Evolutionary conservation across 2,888 invertebrate species (phyloP).

Genomic region (Caenorhabditis sp.): DNA sequence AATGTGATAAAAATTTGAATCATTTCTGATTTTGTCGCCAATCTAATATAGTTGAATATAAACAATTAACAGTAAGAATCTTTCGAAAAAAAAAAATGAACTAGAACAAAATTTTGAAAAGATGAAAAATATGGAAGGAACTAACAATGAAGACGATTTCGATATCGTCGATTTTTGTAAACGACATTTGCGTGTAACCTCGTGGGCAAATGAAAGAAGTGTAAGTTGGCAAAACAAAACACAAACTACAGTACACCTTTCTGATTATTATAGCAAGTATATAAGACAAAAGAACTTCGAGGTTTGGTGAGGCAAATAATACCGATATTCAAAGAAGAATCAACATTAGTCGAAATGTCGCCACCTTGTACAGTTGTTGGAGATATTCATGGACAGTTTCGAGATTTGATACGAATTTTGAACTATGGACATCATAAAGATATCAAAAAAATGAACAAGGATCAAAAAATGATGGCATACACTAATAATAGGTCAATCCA

Average conservation of each 20-base stretch:
- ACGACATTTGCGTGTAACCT: not conserved
- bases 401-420: constrained; percentile 27
- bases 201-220: not conserved
- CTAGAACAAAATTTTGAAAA: too few species aligned
- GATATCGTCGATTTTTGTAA: not conserved
- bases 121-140: not conserved
- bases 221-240: too few species aligned
- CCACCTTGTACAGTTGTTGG: constrained; percentile 36
- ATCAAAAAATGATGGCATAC: not conserved
- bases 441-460: not conserved
- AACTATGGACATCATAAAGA: not conserved
- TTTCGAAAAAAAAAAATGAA: too few species aligned
- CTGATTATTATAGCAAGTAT: constrained; percentile 1
- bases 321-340: constrained; percentile 10
- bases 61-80: too few species aligned
- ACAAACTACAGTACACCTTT: too few species aligned
- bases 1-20: too few species aligned
- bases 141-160: not conserved
- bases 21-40: too few species aligned
- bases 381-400: constrained; percentile 39
- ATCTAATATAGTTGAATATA: too few species aligned
- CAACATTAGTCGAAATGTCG: constrained; percentile 17
- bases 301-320: constrained; percentile 1
- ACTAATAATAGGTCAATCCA: too few species aligned
- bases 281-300: constrained; percentile 12